Base-by-base conservation (phyloP, 2,888 invertebrate species). In the Hypomecis punctinalis region DNA sequence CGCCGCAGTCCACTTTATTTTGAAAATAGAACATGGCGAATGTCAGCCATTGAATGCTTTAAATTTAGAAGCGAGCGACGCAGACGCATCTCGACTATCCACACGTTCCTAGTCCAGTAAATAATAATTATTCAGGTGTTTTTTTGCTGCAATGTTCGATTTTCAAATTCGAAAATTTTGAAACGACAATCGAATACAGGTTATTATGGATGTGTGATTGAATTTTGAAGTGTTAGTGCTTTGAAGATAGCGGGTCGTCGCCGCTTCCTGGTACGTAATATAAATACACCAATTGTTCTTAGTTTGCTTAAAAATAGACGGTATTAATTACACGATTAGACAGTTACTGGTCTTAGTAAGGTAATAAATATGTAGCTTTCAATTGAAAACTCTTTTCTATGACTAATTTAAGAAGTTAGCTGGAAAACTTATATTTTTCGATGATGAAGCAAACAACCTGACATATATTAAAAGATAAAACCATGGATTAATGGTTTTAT, bases 21-120 rank as follows among this genome's bases (percentile, higher is more conserved):
- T 67, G 49, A 67, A 73, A 73, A 74, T 72, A 70, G 74, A 72
- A 64, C 52, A 61, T 67, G 61, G 67, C 66, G 67, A 66, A 69
- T 71, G 71, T 67, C 66, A 57, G 72, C 59, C 71, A 63, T 66
- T 52, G 52, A 33, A 9, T n/a, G 63, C 57, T 73, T 56, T 71
- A 71, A 69, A 55, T 69, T 59, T 63, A 67, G 69, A 63, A 43
- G 51, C 55, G 37, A 51, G 45, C 57, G 55, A 35, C 63, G 66
- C 40, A 52, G 52, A 33, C 65, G 63, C 65, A 51, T 57, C 59
- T 42, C 59, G 52, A 48, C 49, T 40, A 52, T 45, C 40, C 56
- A 47, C 1, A 39, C 60, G 56, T 45, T 36, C 37, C 55, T 49
- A 23, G 52, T 52, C 23, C 52, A 23, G 58, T 62, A 62, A 68